Evolutionary conservation across 2,797 vertebrate species (phyloP), one percentile per base, ranked within the genome.

Genomic region (Smutsia gigantea): DNA sequence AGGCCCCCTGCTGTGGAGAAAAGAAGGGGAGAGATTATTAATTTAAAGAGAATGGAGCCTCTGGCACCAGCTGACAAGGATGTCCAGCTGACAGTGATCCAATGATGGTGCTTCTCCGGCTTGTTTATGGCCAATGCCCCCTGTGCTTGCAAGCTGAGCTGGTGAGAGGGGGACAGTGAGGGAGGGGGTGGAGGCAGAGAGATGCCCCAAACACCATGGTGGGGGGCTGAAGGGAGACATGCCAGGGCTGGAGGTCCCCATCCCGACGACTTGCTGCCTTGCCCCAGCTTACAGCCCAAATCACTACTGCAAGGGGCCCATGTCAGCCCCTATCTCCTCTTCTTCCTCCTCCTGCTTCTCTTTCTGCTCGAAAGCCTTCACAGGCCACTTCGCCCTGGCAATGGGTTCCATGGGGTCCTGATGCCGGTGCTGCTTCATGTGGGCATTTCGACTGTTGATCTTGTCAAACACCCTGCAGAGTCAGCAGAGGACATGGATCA

Each of bases 371-470:
- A 95, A 59, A 49, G 97, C 95, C 89, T 97, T 97, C 69, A 86
- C 87, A 0, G 98, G 96, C 97, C 97, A 98, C 64, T 97, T 97
- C 69, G 97, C 92, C 94, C 97, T 97, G 78, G 98, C 97, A 1
- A 95, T 27, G 0, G 97, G 97, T 34, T 98, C 98, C 77, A 97
- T 75, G 0, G 98, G 97, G 81, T 98, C 98, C 91, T 98, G 98
- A 37, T 98, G 98, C n/a, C 97, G 98, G 87, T 99, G 98, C 19
- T 96, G 98, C 94, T 98, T 99, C 98, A 98, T 98, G 91, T 98
- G 98, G 78, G 98, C 98, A 7, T 98, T 99, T 29, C 98, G 98
- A 82, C 98, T 98, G 95, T 98, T 98, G 93, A 99, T 98, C 96
- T 98, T 98, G 94, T 98, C 97, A 1, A 99, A 99, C 12, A 98